phyloP scores from a whole-genome alignment of 2,888 invertebrate genomes.

The Lumbricus terrestris region DNA sequence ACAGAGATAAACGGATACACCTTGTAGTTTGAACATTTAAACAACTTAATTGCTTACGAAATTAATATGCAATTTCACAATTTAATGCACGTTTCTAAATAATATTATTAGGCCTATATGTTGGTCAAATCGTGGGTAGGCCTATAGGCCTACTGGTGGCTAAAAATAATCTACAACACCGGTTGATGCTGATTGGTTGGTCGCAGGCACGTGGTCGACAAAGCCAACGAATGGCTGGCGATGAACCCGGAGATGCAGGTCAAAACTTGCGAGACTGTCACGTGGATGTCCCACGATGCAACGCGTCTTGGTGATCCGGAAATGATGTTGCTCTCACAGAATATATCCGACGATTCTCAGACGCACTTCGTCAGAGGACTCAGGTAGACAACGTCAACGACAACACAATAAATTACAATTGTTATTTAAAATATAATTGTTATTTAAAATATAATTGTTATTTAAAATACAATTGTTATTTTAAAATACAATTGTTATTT shows the following conservation, averaged over 20 bases:
- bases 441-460: too few species aligned
- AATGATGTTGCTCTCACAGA: not conserved
- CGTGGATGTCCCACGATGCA: constrained; percentile 3
- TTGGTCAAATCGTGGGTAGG: too few species aligned
- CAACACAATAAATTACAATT: too few species aligned
- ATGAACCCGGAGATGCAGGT: constrained; percentile 3
- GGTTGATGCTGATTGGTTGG: not conserved
- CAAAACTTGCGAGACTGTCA: not conserved
- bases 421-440: too few species aligned
- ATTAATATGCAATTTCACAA: not conserved
- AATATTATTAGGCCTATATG: not conserved
- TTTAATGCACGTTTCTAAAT: not conserved
- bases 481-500: too few species aligned
- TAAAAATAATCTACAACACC: not conserved
- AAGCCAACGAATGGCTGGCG: not conserved
- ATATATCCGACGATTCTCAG: not conserved
- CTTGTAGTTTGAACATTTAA: not conserved
- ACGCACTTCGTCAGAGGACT: not conserved
- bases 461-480: too few species aligned
- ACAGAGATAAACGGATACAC: not conserved
- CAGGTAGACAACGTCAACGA: not conserved
- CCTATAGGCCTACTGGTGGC: too few species aligned
- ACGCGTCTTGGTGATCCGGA: not conserved
- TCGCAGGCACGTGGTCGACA: not conserved
- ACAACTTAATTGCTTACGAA: not conserved